Percentiles rank a stretch among this genome's conserved stretches.
Conservation (phyloP, 2,113 vertebrate genomes). For the Corythornis madagascariensis region DNA sequence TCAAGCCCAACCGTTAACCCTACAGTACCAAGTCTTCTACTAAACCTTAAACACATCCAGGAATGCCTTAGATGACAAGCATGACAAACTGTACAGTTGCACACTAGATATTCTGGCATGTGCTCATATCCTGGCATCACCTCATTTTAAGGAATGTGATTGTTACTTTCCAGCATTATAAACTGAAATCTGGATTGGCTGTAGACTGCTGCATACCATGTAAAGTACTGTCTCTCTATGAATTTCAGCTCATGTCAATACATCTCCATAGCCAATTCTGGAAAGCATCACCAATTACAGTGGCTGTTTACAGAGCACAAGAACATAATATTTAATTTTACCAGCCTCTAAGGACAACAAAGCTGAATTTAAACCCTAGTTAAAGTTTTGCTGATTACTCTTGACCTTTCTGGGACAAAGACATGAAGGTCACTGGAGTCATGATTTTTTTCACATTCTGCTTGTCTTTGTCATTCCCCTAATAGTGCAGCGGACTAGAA, state of each 20-base stretch:
- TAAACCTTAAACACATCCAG: too few relatives aligned
- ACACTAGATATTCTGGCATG: background rate
- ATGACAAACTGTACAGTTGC: background rate
- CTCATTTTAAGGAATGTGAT: slow-evolving; percentile 20
- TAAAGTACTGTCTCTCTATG: background rate
- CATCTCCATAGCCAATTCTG: background rate
- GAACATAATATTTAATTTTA: slow-evolving; percentile 62
- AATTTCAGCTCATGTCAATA: slow-evolving; percentile 19
- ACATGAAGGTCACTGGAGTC: slow-evolving; percentile 64
- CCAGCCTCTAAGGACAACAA: slow-evolving; percentile 15
- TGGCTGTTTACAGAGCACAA: slow-evolving; percentile 32
- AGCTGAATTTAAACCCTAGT: slow-evolving; percentile 61
- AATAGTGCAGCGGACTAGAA: slow-evolving; percentile 63
- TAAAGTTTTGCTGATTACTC: slow-evolving; percentile 74
- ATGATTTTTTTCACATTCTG: slow-evolving; percentile 62
- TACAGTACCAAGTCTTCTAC: too few relatives aligned
- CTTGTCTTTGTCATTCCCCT: slow-evolving; percentile 62
- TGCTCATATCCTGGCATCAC: background rate
- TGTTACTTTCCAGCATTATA: background rate
- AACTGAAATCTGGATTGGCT: background rate
- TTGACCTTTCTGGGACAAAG: slow-evolving; percentile 61
- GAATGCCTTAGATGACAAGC: background rate
- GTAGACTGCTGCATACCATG: background rate
- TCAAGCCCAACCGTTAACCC: too few relatives aligned
- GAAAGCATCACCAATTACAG: slow-evolving; percentile 34